Base-by-base conservation (phyloP, 1,140 invertebrate genomes). In the Luehdorfia chinensis region DNA sequence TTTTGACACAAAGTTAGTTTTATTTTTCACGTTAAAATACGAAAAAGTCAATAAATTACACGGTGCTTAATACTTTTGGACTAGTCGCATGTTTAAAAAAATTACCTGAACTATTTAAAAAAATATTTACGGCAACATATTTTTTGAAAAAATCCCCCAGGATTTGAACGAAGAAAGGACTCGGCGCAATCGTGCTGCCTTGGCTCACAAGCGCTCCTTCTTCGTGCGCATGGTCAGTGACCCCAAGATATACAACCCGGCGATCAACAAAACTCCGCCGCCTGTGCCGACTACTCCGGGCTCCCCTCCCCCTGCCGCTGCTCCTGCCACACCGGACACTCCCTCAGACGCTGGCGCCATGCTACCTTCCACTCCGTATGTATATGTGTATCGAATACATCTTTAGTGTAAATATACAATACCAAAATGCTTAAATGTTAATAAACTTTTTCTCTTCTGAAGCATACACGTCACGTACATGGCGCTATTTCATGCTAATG, bases 151-250 rank as follows among this genome's bases (percentile, higher is more conserved):
- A n/a, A n/a, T n/a, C n/a, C n/a, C 55, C 1, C 52, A 77, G 71
- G 84, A 84, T 45, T 59, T 87, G 46, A 87, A 86, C 63, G 78
- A 71, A 41, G 81, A 78, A 39, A 68, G 77, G 6, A 61, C 79
- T 12, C 74, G 74, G 8, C 79, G 74, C 27, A 52, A 76, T 47
- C 75, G 81, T 49, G 92, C 94, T 28, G 94, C 93, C 8, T 80
- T 97, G 57, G 93, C 94, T 4, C 94, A 97, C 84, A 96, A 97
- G 79, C 89, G 97, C 16, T 97, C 95, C 14, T 96, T 98, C 88
- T 98, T 98, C 84, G 96, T 98, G 34, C 93, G 96, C 9, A 98
- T 99, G 97, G 97, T 96, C 18, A 95, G 93, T 54, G 97, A 99
- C 88, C 97, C 97, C 0, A 98, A 98, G 73, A 95, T 98, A 50